A percentile compares a stretch with the other conserved stretches of the same genome.
Conservation (phyloP, 2,113 vertebrate species). For the Octodon degus region DNA sequence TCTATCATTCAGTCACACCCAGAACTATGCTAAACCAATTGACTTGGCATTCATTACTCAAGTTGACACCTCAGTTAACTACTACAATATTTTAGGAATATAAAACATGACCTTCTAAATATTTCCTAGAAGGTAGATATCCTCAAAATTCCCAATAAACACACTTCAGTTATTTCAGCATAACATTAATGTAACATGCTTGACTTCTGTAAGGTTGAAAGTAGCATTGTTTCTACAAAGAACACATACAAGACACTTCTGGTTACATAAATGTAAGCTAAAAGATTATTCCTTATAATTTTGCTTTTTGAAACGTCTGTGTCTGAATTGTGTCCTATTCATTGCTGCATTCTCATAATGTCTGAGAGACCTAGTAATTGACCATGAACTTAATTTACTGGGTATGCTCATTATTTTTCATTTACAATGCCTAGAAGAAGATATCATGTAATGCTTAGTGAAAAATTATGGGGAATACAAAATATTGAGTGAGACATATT, state of each 20-base stretch:
- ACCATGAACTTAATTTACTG: background rate
- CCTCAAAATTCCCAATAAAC: background rate
- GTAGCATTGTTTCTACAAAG: background rate
- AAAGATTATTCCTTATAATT: background rate
- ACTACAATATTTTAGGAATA: background rate
- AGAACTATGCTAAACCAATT: background rate
- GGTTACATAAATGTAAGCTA: background rate
- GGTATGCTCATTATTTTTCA: background rate
- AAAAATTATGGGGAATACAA: background rate
- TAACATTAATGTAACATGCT: background rate
- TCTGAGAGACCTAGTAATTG: background rate
- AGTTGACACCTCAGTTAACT: background rate
- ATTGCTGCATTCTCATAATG: background rate
- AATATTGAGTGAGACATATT: background rate
- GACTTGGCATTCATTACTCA: background rate
- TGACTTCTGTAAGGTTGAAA: background rate
- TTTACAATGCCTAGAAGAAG: background rate
- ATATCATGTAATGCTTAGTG: background rate
- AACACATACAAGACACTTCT: background rate
- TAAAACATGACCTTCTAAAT: background rate
- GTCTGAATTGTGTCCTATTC: background rate
- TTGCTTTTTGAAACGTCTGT: background rate
- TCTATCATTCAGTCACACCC: background rate
- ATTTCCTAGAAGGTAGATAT: background rate
- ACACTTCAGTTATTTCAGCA: background rate